Percentiles rank a stretch among this genome's conserved stretches.
Evolutionary conservation across 1,140 invertebrate genomes (phyloP).

Genomic region (Zaprionus tsacasi): DNA sequence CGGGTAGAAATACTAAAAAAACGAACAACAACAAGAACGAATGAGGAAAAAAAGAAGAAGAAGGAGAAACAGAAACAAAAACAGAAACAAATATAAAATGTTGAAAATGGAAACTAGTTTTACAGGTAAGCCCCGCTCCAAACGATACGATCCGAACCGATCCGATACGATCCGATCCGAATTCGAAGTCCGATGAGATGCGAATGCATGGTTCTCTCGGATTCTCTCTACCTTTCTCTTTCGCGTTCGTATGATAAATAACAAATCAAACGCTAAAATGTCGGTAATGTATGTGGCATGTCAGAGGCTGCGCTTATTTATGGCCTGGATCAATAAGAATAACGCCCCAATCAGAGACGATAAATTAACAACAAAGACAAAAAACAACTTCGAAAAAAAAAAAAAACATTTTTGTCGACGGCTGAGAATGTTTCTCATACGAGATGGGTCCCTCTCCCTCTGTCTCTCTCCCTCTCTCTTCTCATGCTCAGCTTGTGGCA

Average conservation of each 20-base stretch:
- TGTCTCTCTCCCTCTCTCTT: background rate
- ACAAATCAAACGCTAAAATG: slow-evolving; percentile 84
- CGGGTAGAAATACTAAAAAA: slow-evolving; percentile 50
- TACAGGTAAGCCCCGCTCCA: slow-evolving; percentile 62
- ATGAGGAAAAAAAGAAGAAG: slow-evolving; percentile 48
- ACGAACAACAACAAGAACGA: slow-evolving; percentile 18
- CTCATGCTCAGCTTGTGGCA: slow-evolving; percentile 3
- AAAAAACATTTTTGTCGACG: slow-evolving; percentile 50
- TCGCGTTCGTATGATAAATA: slow-evolving; percentile 81
- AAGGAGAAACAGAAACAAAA: slow-evolving; percentile 19
- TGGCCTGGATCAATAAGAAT: slow-evolving; percentile 84
- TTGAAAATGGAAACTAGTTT: slow-evolving; percentile 79
- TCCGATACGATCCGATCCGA: background rate
- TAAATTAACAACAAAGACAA: slow-evolving; percentile 83
- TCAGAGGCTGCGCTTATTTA: slow-evolving; percentile 82
- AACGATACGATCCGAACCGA: background rate
- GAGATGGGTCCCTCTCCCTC: background rate
- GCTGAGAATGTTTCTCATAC: slow-evolving; percentile 72
- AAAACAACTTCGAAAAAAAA: slow-evolving; percentile 60
- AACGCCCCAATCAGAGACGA: slow-evolving; percentile 84
- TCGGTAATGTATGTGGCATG: slow-evolving; percentile 82
- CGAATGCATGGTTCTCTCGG: slow-evolving; percentile 45
- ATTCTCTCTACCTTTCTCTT: slow-evolving; percentile 9
- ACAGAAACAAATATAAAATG: slow-evolving; percentile 33
- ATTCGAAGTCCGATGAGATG: slow-evolving; percentile 67